Percentiles rank a stretch among this genome's conserved stretches.
Evolutionary conservation across 1,140 invertebrate species (phyloP).

Genomic region (Stenopsyche tienmushanensis): DNA sequence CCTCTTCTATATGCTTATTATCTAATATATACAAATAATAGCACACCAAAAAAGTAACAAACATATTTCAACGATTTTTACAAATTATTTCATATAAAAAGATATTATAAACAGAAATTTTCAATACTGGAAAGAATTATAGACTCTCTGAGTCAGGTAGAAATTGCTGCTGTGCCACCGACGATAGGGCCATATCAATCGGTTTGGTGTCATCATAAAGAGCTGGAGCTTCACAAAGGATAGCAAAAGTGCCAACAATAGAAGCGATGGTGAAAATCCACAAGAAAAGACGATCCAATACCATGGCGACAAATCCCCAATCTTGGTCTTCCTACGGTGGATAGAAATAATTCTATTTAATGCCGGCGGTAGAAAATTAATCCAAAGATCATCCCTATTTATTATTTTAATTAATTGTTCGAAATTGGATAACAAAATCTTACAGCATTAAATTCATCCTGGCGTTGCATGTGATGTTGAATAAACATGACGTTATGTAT

Average conservation of each 20-base stretch:
- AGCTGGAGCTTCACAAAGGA: slow-evolving; percentile 86
- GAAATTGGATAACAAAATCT: slow-evolving; percentile 40
- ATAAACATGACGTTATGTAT: slow-evolving; percentile 95
- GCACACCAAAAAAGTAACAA: no score
- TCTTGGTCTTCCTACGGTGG: slow-evolving; percentile 88
- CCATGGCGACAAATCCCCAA: slow-evolving; percentile 99
- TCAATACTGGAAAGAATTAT: no score
- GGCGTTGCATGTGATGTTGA: slow-evolving; percentile 88
- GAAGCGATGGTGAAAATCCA: slow-evolving; percentile 94
- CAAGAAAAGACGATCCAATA: slow-evolving; percentile 93
- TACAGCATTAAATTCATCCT: slow-evolving; percentile 93
- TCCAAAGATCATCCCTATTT: no score
- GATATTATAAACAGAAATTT: no score
- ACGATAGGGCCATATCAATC: slow-evolving; percentile 84
- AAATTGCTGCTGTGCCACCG: slow-evolving; percentile 77
- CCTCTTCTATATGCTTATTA: no score
- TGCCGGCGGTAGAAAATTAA: slow-evolving; percentile 5
- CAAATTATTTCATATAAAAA: no score
- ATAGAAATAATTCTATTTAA: background rate
- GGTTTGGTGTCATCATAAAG: slow-evolving; percentile 87
- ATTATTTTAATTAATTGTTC: background rate
- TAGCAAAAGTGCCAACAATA: slow-evolving; percentile 83
- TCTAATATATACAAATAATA: no score
- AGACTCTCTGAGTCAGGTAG: slow-evolving; percentile 51
- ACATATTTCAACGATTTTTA: no score